phyloP scores from a whole-genome alignment of 2,888 invertebrate genomes.

The Chrysopilus asiliformis region DNA sequence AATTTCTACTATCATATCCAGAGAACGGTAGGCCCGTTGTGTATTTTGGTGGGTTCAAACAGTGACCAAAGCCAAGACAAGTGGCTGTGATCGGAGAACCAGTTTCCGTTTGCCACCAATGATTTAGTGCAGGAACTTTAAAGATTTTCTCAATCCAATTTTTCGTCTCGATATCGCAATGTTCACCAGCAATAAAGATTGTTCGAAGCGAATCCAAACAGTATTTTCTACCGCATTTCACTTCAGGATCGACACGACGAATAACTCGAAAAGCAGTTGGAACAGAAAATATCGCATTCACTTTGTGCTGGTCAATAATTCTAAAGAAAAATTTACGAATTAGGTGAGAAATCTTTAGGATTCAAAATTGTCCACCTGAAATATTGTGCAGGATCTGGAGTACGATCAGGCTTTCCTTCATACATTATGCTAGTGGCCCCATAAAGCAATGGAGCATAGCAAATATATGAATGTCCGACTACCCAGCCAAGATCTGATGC shows the following conservation, averaged over 20 bases:
- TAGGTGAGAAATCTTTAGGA: not conserved
- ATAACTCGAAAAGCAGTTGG: constrained; percentile 83
- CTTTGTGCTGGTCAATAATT: constrained; percentile 74
- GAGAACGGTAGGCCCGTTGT: constrained; percentile 79
- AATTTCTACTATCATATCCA: constrained; percentile 75
- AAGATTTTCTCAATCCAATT: constrained; percentile 58
- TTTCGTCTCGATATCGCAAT: constrained; percentile 84
- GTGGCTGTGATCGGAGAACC: constrained; percentile 82
- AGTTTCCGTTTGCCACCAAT: constrained; percentile 97
- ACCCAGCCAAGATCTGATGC: constrained; percentile 70
- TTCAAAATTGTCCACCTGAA: too few relatives aligned
- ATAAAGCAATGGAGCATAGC: constrained; percentile 75
- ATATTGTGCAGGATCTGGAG: constrained; percentile 84
- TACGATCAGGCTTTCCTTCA: constrained; percentile 90
- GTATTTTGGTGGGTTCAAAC: constrained; percentile 54
- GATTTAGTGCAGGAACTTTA: constrained; percentile 67
- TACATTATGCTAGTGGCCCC: constrained; percentile 70
- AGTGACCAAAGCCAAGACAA: constrained; percentile 63
- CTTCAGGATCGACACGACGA: constrained; percentile 64
- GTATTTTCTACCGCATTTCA: constrained; percentile 53
- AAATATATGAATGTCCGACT: constrained; percentile 89
- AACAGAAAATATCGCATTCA: constrained; percentile 75
- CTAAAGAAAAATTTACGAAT: constrained; percentile 39
- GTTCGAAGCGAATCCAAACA: constrained; percentile 53
- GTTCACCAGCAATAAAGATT: constrained; percentile 82